Evolutionary conservation across 2,797 vertebrate species (phyloP).

Genomic region (Acridotheres tristis): DNA sequence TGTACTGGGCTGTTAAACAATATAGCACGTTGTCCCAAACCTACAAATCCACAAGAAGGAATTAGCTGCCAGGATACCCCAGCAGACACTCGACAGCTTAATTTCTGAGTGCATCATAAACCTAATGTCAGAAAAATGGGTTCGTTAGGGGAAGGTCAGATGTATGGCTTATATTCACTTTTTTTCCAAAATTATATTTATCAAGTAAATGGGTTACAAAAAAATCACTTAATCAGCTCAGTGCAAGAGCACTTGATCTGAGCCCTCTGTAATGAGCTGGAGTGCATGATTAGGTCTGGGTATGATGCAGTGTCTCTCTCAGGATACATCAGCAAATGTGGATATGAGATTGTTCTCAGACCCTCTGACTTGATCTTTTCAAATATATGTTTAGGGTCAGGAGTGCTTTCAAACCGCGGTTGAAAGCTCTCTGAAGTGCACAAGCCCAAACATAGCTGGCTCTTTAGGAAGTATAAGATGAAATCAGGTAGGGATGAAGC

Average conservation of each 20-base stretch:
- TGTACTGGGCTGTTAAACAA: constrained; percentile 87
- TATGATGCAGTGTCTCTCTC: background rate
- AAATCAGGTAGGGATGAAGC: background rate
- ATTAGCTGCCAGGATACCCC: background rate
- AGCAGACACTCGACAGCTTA: background rate
- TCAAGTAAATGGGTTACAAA: background rate
- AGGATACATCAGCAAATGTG: background rate
- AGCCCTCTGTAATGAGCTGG: background rate
- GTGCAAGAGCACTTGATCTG: background rate
- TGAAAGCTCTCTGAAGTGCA: background rate
- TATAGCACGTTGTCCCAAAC: constrained; percentile 93
- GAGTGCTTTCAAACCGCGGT: background rate
- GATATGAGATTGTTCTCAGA: background rate
- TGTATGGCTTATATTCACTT: background rate
- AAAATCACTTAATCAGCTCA: background rate
- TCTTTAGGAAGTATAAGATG: background rate
- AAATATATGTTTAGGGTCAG: background rate
- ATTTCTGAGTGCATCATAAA: background rate
- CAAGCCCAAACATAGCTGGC: background rate
- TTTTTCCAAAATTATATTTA: background rate
- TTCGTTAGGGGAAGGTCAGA: background rate
- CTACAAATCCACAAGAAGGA: constrained; percentile 70
- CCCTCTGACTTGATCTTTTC: background rate
- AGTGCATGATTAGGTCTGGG: background rate
- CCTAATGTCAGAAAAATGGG: background rate